A percentile compares a stretch with the other conserved stretches of the same genome.
Conservation (phyloP, 2,113 vertebrate genomes). For the Actenoides hombroni region DNA sequence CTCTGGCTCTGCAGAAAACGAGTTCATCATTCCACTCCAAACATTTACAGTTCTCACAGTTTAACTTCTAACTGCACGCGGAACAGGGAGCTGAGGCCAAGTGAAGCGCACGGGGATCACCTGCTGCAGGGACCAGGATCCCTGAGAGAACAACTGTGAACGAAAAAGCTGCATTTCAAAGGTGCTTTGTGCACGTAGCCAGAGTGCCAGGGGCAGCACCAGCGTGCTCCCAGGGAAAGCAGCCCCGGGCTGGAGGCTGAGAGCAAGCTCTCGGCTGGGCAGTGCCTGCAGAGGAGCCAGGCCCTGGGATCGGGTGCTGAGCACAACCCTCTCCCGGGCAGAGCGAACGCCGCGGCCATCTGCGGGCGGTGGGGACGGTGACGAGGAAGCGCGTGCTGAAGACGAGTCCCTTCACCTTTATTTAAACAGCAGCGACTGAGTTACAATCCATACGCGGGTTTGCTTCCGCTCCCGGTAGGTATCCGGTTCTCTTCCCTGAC, state of each 20-base stretch:
- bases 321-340: no score
- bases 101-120: accelerated
- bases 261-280: neutral
- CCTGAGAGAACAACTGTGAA: neutral
- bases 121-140: neutral
- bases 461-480: neutral
- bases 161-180: neutral
- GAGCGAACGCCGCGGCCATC: neutral
- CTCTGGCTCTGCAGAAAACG: neutral
- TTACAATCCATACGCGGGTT: neutral
- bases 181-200: neutral
- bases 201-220: neutral
- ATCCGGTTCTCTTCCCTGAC: neutral
- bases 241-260: neutral
- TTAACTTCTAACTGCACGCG: accelerated
- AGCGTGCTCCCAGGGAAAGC: neutral
- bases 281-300: neutral
- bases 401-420: neutral
- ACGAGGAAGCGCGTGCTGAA: neutral
- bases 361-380: accelerated
- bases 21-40: neutral
- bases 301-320: neutral
- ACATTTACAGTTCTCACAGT: neutral
- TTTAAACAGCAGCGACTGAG: neutral
- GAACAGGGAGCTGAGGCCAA: neutral